A percentile compares a stretch with the other conserved stretches of the same genome.
phyloP scores from a whole-genome alignment of 2,888 invertebrate genomes.

The Epinotia bilunana region DNA sequence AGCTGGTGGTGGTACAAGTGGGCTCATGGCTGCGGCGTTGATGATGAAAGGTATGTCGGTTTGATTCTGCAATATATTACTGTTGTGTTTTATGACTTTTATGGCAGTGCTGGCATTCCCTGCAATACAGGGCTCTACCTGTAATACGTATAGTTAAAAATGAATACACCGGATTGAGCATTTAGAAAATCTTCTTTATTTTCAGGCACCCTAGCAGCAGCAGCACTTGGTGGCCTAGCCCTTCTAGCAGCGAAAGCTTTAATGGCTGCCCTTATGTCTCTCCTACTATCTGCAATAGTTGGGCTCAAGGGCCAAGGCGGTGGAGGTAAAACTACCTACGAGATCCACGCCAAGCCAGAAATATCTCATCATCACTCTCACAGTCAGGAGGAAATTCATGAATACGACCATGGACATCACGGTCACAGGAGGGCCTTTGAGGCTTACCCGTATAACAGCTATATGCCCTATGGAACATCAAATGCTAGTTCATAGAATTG shows the following conservation, averaged over 20 bases:
- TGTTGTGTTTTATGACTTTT: too few relatives aligned
- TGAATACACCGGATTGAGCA: too few relatives aligned
- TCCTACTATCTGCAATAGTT: conserved; percentile 89
- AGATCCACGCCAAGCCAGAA: conserved; percentile 92
- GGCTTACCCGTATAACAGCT: conserved; percentile 67
- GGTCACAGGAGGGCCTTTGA: conserved; percentile 84
- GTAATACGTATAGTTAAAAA: too few relatives aligned
- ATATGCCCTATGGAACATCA: conserved; percentile 74
- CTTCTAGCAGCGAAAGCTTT: conserved; percentile 93
- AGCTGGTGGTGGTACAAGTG: conserved; percentile 64
- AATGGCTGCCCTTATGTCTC: conserved; percentile 91
- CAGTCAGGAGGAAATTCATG: conserved; percentile 87
- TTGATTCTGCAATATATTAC: too few relatives aligned
- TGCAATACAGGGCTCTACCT: too few relatives aligned
- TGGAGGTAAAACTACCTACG: conserved; percentile 90
- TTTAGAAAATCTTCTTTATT: neutral
- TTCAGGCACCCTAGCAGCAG: conserved; percentile 87
- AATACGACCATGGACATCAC: conserved; percentile 81
- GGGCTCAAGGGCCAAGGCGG: conserved; percentile 90
- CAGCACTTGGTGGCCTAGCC: conserved; percentile 90
- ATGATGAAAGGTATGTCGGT: conserved; percentile 85
- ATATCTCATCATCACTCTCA: conserved; percentile 89
- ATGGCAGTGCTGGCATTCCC: too few relatives aligned
- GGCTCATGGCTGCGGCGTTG: conserved; percentile 83
- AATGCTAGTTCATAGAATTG: conserved; percentile 45